Conservation (phyloP, 2,888 invertebrate genomes). For the Luffia ferchaultella region DNA sequence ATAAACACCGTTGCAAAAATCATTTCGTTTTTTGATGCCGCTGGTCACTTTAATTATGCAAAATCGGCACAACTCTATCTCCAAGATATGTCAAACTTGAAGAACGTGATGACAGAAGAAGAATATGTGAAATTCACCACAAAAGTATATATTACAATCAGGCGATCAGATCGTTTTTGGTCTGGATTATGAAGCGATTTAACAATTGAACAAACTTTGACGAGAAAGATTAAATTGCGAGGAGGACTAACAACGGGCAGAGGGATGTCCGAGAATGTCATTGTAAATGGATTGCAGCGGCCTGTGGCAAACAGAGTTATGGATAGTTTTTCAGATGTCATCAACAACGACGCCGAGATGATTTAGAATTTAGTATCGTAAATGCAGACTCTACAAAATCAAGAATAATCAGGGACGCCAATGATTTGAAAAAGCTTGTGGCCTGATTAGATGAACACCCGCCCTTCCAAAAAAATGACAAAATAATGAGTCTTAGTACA, state of each 20-base stretch:
- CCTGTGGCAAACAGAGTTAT: background rate
- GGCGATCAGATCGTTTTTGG: conserved; percentile 16
- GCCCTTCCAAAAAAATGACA: too few species aligned
- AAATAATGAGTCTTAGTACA: too few species aligned
- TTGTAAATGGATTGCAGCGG: background rate
- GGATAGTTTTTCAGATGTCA: too few species aligned
- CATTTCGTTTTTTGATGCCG: conserved; percentile 25
- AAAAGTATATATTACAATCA: conserved; percentile 21
- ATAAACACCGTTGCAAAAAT: conserved; percentile 13
- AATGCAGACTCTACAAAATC: too few species aligned
- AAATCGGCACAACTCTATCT: conserved; percentile 27
- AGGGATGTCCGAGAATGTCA: conserved; percentile 9
- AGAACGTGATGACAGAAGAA: conserved; percentile 12
- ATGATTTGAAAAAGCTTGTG: too few species aligned
- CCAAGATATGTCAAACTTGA: conserved; percentile 25
- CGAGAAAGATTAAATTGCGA: conserved; percentile 12
- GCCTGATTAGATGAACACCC: too few species aligned
- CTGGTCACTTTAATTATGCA: conserved; percentile 26
- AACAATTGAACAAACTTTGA: conserved; percentile 26
- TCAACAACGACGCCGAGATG: too few species aligned
- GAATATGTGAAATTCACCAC: conserved; percentile 12
- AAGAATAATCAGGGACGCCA: background rate
- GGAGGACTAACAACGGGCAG: conserved; percentile 24
- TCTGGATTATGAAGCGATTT: conserved; percentile 19
- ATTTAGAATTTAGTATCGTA: too few species aligned